phyloP scores from a whole-genome alignment of 2,113 vertebrate genomes.

The Myrmecophaga tridactyla region DNA sequence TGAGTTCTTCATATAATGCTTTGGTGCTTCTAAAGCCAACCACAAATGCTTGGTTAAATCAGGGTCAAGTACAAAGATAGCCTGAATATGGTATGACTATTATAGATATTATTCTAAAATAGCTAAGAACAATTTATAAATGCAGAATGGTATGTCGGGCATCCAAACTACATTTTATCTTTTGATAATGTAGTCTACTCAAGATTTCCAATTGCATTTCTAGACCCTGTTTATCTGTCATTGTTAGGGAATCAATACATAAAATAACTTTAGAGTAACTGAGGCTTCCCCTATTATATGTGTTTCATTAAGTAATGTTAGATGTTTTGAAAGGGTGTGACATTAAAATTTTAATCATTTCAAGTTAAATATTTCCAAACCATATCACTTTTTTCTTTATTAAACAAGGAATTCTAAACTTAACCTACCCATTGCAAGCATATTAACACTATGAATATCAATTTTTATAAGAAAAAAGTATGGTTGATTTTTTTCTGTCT shows the following conservation, averaged over 20 bases:
- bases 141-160: neutral
- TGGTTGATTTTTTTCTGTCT: neutral
- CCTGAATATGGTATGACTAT: neutral
- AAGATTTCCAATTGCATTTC: neutral
- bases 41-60: neutral
- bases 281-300: neutral
- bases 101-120: neutral
- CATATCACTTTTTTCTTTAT: neutral
- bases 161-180: neutral
- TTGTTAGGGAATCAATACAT: neutral
- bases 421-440: neutral
- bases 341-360: neutral
- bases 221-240: neutral
- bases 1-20: neutral
- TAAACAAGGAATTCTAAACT: neutral
- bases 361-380: constrained; percentile 6
- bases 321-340: neutral
- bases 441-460: neutral
- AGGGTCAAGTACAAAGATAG: neutral
- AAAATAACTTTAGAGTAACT: neutral
- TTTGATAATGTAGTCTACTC: neutral
- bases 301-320: neutral
- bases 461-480: neutral
- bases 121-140: neutral
- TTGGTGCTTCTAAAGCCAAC: neutral